Base-by-base conservation (phyloP, 2,888 invertebrate genomes). In the Gonocerus acuteangulatus region DNA sequence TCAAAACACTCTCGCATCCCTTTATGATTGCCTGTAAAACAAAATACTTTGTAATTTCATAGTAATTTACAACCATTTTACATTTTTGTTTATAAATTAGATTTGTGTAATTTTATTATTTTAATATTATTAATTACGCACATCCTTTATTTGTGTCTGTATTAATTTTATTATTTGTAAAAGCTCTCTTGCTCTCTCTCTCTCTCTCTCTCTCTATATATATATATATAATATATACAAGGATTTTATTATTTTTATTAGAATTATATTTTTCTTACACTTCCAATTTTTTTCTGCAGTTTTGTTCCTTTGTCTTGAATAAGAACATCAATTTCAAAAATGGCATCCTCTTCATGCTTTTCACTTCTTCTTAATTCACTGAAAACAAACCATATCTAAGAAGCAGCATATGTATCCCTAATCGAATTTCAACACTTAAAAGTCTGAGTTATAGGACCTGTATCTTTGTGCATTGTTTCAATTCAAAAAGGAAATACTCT, bases 241-340 rank as follows among this genome's bases (percentile, higher is more conserved):
- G 13, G 18, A 19, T 3, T 18, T 19, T 19, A 18, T 18, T 18
- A 18, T 47, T 7, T 3, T 19, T 18, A 3, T 42, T 13, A 42
- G 42, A 16, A 42, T 11, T 19, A 54, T 22, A 18, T 48, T 21
- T 34, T 15, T 48, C 54, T 11, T 42, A 54, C 54, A 54, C 18
- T 39, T 13, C 54, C 54, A 54, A 54, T 9, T 54, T 54, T 54
- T 42, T 54, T 54, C 22, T 54, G 39, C 6, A 54, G 6, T 22
- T 54, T 19, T 16, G 42, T 4, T 1, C 1, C 15, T 18, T 44
- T 42, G 39, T 39, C 39, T 44, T 54, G 22, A 23, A 54, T 44
- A 16, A 22, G 18, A 15, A n/a, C 15, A 11, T 9, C 15, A 44
- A 19, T 39, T 44, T 44, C 42, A 15, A 22, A 42, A 4, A 54